Percentiles rank a stretch among this genome's conserved stretches.
Conservation (phyloP, 2,113 vertebrate genomes). For the Cariama cristata region DNA sequence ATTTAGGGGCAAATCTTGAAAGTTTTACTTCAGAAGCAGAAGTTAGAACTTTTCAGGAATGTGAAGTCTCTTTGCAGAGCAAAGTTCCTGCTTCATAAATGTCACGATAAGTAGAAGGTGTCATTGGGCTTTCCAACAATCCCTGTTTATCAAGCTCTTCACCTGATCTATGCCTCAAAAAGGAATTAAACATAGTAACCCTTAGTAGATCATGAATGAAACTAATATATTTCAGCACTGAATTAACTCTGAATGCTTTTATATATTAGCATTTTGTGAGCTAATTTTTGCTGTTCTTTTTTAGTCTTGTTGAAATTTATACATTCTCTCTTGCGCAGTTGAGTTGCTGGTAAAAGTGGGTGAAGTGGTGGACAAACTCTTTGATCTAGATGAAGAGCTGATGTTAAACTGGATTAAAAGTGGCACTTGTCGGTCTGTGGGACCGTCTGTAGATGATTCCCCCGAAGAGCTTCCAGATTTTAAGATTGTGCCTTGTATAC, state of each 20-base stretch:
- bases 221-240: background rate
- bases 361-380: slow-evolving; percentile 93
- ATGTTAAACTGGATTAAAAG: slow-evolving; percentile 91
- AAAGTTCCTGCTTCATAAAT: background rate
- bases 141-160: background rate
- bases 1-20: background rate
- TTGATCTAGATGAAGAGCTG: slow-evolving; percentile 93
- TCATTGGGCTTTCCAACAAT: background rate
- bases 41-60: background rate
- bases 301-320: background rate
- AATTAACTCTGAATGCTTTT: background rate
- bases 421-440: slow-evolving; percentile 19
- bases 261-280: background rate
- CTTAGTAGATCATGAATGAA: background rate
- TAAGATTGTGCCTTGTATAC: slow-evolving; percentile 81
- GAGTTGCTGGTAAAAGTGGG: slow-evolving; percentile 94
- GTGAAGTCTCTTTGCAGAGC: background rate
- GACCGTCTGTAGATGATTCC: slow-evolving; percentile 58
- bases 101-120: background rate
- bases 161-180: background rate
- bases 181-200: background rate
- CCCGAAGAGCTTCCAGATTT: slow-evolving; percentile 75
- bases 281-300: background rate
- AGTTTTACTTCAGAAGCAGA: background rate
- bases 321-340: slow-evolving; percentile 72